Evolutionary conservation across 2,888 invertebrate species (phyloP).

Genomic region (Anagyrus pseudococci): DNA sequence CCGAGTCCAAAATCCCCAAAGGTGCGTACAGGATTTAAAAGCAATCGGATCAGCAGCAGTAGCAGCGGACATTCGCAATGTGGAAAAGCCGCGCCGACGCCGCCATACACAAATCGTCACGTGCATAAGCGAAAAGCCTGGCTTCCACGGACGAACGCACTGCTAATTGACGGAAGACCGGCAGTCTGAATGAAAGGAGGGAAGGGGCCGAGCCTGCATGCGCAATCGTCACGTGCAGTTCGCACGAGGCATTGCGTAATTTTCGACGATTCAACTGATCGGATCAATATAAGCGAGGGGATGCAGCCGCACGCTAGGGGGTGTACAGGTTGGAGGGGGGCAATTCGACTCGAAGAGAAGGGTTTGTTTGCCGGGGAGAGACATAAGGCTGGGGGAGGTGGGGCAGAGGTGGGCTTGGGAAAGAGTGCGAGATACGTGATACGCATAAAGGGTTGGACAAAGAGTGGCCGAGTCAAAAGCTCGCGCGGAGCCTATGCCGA

Average conservation of each 20-base stretch:
- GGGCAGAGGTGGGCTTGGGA: background rate
- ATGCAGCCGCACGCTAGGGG: background rate
- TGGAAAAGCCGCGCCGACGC: no score
- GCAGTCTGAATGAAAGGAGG: background rate
- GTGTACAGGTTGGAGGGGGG: no score
- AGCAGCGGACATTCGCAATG: no score
- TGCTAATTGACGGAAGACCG: constrained; percentile 7
- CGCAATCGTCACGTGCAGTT: background rate
- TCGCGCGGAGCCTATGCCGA: background rate
- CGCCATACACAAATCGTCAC: no score
- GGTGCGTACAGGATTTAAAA: no score
- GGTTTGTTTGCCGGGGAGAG: background rate
- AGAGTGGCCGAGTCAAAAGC: background rate
- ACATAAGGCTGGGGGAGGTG: background rate
- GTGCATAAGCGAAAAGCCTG: background rate
- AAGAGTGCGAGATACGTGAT: background rate
- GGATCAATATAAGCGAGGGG: background rate
- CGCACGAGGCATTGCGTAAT: background rate
- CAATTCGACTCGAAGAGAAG: background rate
- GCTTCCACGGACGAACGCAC: background rate
- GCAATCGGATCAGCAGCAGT: background rate
- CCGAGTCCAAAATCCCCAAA: no score
- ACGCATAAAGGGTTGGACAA: background rate
- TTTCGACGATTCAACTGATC: background rate
- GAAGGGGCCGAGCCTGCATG: background rate